Evolutionary conservation across 1,140 invertebrate genomes (phyloP).

Genomic region (Andricus grossulariae): DNA sequence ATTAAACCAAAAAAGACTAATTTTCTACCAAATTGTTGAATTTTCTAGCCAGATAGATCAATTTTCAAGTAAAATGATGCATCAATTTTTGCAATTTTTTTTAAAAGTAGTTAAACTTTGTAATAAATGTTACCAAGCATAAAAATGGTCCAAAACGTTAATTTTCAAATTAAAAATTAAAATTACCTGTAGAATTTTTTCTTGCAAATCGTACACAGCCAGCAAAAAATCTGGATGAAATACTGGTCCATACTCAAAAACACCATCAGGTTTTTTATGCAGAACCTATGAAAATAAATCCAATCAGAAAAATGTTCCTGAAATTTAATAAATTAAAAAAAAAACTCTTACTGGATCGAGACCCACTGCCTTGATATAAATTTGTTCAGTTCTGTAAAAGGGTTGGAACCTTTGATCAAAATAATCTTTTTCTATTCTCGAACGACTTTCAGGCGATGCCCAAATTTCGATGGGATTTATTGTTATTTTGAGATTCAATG

Average conservation of each 20-base stretch:
- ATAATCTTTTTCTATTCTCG: conserved; percentile 88
- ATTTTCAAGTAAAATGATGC: too few species aligned
- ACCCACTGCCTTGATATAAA: conserved; percentile 82
- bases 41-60: too few species aligned
- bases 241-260: conserved; percentile 79
- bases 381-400: conserved; percentile 94
- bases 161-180: conserved; percentile 9
- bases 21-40: too few species aligned
- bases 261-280: conserved; percentile 59
- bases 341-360: conserved; percentile 65
- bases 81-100: neutral
- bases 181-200: conserved; percentile 75
- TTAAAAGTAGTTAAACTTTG: conserved; percentile 3
- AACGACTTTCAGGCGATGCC: conserved; percentile 86
- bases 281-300: conserved; percentile 34
- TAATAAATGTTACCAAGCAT: too few species aligned
- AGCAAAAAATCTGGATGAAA: conserved; percentile 83
- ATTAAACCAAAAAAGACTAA: too few species aligned
- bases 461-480: conserved; percentile 93
- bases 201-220: conserved; percentile 81
- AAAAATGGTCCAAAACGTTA: too few species aligned
- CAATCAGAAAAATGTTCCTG: too few species aligned
- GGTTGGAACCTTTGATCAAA: conserved; percentile 90
- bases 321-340: too few species aligned
- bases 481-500: conserved; percentile 81